A percentile compares a stretch with the other conserved stretches of the same genome.
Conservation (phyloP, 2,888 invertebrate genomes). For the Cephus sareptanus region DNA sequence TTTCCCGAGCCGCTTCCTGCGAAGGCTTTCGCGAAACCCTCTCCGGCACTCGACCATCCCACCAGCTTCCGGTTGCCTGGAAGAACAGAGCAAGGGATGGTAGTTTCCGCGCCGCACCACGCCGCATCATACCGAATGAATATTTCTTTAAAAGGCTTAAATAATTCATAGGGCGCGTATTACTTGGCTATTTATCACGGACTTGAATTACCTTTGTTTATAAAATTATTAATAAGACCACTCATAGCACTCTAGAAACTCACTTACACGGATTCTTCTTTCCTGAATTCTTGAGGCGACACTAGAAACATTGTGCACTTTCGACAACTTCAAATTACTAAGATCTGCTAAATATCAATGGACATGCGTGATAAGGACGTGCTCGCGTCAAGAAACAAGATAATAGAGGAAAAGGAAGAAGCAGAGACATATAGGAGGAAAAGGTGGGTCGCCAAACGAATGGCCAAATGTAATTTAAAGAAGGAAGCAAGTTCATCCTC, state of each 20-base stretch:
- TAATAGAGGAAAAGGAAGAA: slow-evolving; percentile 1
- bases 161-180: slow-evolving; percentile 24
- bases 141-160: slow-evolving; percentile 25
- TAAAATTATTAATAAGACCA: slow-evolving; percentile 1
- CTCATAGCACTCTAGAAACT: too few species aligned
- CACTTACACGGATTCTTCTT: too few species aligned
- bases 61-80: background rate
- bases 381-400: slow-evolving; percentile 4
- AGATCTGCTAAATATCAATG: too few species aligned
- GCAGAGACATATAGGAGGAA: slow-evolving; percentile 14
- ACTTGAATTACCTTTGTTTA: background rate
- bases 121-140: slow-evolving; percentile 21
- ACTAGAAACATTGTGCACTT: too few species aligned
- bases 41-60: background rate
- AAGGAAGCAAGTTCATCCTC: slow-evolving; percentile 51
- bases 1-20: slow-evolving; percentile 1
- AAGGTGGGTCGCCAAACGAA: slow-evolving; percentile 49
- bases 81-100: background rate
- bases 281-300: too few species aligned
- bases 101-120: slow-evolving; percentile 4
- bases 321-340: too few species aligned
- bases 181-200: slow-evolving; percentile 8
- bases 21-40: slow-evolving; percentile 5
- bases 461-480: slow-evolving; percentile 64
- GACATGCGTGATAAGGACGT: too few species aligned